Evolutionary conservation across 2,113 vertebrate genomes (phyloP), one percentile per base, ranked within the genome.

Genomic region (Ammodytes marinus): DNA sequence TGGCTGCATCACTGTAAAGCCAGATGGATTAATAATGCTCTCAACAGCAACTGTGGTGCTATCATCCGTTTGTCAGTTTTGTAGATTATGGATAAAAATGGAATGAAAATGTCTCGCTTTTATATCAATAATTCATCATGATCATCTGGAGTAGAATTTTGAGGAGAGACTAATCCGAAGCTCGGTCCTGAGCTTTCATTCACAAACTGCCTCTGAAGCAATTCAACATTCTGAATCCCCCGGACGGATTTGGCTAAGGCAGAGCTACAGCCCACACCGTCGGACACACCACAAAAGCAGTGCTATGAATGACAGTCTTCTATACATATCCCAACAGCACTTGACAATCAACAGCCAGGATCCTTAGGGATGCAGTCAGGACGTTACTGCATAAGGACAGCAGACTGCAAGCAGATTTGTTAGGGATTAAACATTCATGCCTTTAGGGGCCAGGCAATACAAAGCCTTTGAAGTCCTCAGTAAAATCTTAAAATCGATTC

Each of bases 271-370:
- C 6, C 3, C 40, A 59, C 2, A 40, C 7, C 6, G 6, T 35
- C 13, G 27, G 42, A 17, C n/a, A 40, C 8, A 12, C 8, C 54
- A 43, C 42, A 69, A 55, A 55, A 63, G 63, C 27, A 27, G 27
- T 27, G 27, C 13, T 35, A 9, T 8, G 1, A 77, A 53, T 69
- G 39, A 61, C 46, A 2, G 54, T 55, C 49, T 47, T 50, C 35
- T 47, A 37, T 40, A 49, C 15, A 66, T 57, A 15, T 61, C 49
- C 35, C 15, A 47, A 15, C 4, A 59, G 52, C 74, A 84, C 7
- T 0, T 46, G 53, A 66, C 37, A 66, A 46, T 6, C 12, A 5
- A 68, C 6, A n/a, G 13, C 14, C 11, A 65, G 12, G 9, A 1
- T 71, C 2, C 17, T 67, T 27, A 40, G 35, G 6, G 15, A 54